phyloP scores from a whole-genome alignment of 30 jellyfish, hydroid and myxozoan species.

The Clytia hemisphaerica region DNA sequence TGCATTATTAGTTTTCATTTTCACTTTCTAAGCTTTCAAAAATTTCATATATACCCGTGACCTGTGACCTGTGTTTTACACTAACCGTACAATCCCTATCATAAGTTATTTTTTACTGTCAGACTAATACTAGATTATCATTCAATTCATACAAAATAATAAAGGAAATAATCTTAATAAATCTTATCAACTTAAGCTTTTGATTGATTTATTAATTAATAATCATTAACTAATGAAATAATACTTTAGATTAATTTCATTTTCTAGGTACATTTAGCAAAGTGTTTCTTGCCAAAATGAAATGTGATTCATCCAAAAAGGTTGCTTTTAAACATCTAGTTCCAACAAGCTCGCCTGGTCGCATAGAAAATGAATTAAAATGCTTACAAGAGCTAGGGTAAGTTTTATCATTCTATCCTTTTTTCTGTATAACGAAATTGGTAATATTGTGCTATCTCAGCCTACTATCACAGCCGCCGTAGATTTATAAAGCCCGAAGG shows the following conservation, averaged over 20 bases:
- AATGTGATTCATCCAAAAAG: conserved; percentile 38
- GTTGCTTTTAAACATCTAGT: conserved; percentile 84
- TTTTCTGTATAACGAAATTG: no score
- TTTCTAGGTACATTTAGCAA: conserved; percentile 86
- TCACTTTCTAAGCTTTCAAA: no score
- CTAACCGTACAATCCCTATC: no score
- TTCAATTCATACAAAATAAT: no score
- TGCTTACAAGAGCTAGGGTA: conserved; percentile 95
- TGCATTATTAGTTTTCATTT: no score
- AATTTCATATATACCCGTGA: no score
- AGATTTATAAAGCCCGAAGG: no score
- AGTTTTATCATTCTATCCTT: not conserved
- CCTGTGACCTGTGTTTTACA: not conserved
- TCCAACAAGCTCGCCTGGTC: conserved; percentile 92
- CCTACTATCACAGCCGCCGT: no score
- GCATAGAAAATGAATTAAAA: conserved; percentile 71
- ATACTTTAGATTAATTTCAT: not conserved
- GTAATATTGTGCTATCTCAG: no score
- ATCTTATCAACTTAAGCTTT: not conserved
- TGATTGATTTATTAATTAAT: not conserved
- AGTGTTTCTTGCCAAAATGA: conserved; percentile 70
- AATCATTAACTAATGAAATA: not conserved
- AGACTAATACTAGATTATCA: no score
- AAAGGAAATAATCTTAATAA: not conserved
- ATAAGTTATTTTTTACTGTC: no score